These are phyloP conservation scores for Strigamia maritima DNA, from an alignment of 2,888 invertebrate species.

Conservation along the genomic window DNA sequence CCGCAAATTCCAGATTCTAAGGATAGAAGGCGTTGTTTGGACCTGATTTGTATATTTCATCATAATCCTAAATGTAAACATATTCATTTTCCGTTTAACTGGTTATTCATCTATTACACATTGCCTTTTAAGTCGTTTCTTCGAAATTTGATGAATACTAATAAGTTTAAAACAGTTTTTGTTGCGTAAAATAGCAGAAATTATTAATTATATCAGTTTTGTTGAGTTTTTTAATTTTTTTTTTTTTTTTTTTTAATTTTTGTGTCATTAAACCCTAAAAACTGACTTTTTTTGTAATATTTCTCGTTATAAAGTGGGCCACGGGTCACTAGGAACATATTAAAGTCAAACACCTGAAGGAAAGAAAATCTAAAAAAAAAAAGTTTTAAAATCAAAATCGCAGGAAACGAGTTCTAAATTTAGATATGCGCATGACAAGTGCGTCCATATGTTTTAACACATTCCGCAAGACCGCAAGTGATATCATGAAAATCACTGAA, in stretches of 20 bases:
- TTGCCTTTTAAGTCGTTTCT: background rate
- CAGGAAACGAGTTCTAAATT: background rate
- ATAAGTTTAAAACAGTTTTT: background rate
- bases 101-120: background rate
- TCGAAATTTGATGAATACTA: background rate
- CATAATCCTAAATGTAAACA: background rate
- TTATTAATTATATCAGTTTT: too few species aligned
- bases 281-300: background rate
- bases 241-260: background rate
- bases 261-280: background rate
- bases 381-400: background rate
- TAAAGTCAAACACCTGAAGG: background rate
- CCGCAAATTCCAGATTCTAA: too few species aligned
- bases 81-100: background rate
- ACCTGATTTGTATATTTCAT: background rate
- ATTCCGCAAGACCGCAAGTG: too few species aligned
- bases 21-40: too few species aligned
- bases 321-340: slow-evolving; percentile 1
- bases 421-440: background rate
- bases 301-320: slow-evolving; percentile 1
- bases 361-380: background rate
- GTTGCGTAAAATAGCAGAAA: background rate
- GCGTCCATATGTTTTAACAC: background rate
- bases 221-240: background rate
- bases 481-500: too few species aligned